Evolutionary conservation across 23 tunicate species (phyloP).

Genomic region (Aplidium turbinatum): DNA sequence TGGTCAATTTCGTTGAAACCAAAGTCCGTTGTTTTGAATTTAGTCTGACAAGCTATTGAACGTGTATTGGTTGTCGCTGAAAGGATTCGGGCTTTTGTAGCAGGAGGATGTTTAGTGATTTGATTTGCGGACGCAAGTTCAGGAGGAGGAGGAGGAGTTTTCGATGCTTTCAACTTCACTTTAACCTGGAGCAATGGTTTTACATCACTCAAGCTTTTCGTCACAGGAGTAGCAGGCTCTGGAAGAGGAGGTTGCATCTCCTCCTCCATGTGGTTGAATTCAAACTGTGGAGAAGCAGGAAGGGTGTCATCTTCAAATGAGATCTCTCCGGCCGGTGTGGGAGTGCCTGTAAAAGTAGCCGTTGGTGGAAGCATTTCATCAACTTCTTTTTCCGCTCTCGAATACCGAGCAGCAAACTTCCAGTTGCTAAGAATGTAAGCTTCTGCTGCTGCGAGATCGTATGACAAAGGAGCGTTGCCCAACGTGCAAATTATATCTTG

Average conservation of each 20-base stretch:
- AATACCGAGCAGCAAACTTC: constrained; percentile 34
- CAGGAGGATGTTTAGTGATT: neutral
- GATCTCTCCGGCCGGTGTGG: too few species aligned
- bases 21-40: neutral
- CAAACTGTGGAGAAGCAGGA: too few species aligned
- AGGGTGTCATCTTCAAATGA: too few species aligned
- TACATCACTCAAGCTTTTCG: neutral
- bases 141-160: neutral
- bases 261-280: neutral
- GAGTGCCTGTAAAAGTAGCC: too few species aligned
- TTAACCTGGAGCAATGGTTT: constrained; percentile 17
- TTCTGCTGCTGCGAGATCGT: constrained; percentile 1
- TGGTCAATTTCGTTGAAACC: constrained; percentile 4
- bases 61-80: too few species aligned
- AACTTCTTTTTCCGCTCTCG: neutral
- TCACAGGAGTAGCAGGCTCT: neutral
- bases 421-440: constrained; percentile 23
- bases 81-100: too few species aligned
- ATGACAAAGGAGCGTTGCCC: constrained; percentile 51
- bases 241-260: too few species aligned
- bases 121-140: neutral
- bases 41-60: constrained; percentile 17
- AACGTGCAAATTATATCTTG: constrained; percentile 41
- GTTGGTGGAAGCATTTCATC: neutral
- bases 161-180: constrained; percentile 13